Base-by-base conservation (phyloP, 2,888 invertebrate genomes). In the Heteropelma amictum region DNA sequence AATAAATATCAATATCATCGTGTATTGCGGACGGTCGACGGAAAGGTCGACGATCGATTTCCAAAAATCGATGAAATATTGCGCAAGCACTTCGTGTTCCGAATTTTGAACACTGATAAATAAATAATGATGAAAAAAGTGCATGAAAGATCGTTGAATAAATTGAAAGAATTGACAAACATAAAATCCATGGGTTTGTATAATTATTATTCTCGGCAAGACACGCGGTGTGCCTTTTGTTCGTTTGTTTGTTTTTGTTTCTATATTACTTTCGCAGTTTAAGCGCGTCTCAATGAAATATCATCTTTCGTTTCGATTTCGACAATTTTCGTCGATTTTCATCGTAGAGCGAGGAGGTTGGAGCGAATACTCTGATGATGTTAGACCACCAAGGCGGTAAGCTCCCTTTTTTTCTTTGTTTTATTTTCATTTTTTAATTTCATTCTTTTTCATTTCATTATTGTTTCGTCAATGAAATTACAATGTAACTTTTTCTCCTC, bases 381-480 rank as follows among this genome's bases (percentile, higher is more conserved):
- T 92, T 97, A 92, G 93, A 94, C 91, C 94, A 95, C 91, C 97
- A 97, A 95, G 96, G 97, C 95, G 96, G 97, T 97, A 96, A 96
- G 95, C 92, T 77, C 65, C 75, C 72, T 63, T 51, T 58, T 75
- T 69, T 68, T 60, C 51, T 51, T 73, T 40, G 61, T 67, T 70
- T 72, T 60, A 30, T 47, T 74, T 40, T 63, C 60, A n/a, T n/a
- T n/a, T n/a, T n/a, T n/a, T n/a, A n/a, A n/a, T n/a, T n/a, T 69
- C 47, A 45, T 35, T 61, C 63, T 56, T 35, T 68, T 30, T 63
- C 30, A 40, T 64, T 54, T 73, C 28, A 65, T n/a, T 67, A 67
- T 78, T 73, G 72, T 77, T 76, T 78, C 65, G 60, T 65, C 75
- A 28, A 61, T 72, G 60, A 42, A 61, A 61, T 64, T 40, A 67